phyloP scores from a whole-genome alignment of 1,140 invertebrate genomes.

The Lethrus apterus region DNA sequence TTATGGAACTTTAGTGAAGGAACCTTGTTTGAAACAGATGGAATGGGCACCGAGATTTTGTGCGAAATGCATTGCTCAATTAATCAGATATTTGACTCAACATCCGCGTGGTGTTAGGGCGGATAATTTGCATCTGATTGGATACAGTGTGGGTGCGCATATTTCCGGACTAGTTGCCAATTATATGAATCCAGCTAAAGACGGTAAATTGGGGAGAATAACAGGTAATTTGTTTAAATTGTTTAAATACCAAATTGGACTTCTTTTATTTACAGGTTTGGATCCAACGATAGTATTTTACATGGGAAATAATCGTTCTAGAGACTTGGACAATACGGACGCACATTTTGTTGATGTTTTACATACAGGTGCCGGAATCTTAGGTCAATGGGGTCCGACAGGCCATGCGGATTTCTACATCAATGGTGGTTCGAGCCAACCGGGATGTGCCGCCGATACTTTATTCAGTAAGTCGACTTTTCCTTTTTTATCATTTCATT shows the following conservation, averaged over 20 bases:
- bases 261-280: slow-evolving; percentile 51
- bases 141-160: slow-evolving; percentile 79
- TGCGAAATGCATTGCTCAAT: slow-evolving; percentile 70
- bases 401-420: slow-evolving; percentile 87
- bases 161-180: slow-evolving; percentile 76
- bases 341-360: slow-evolving; percentile 83
- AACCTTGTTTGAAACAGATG: slow-evolving; percentile 74
- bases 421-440: slow-evolving; percentile 81
- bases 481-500: background rate
- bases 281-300: slow-evolving; percentile 79
- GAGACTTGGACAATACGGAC: slow-evolving; percentile 76
- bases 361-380: slow-evolving; percentile 79
- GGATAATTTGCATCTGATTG: slow-evolving; percentile 69
- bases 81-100: slow-evolving; percentile 67
- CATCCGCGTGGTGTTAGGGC: slow-evolving; percentile 67
- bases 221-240: slow-evolving; percentile 50
- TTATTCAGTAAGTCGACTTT: slow-evolving; percentile 60
- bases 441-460: slow-evolving; percentile 71
- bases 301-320: slow-evolving; percentile 67
- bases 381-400: slow-evolving; percentile 77
- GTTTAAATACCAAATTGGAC: background rate
- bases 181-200: slow-evolving; percentile 51
- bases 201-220: slow-evolving; percentile 67
- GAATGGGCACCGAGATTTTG: slow-evolving; percentile 76
- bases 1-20: slow-evolving; percentile 69